phyloP scores from a whole-genome alignment of 2,888 invertebrate species.

The Pimpla rufipes region DNA sequence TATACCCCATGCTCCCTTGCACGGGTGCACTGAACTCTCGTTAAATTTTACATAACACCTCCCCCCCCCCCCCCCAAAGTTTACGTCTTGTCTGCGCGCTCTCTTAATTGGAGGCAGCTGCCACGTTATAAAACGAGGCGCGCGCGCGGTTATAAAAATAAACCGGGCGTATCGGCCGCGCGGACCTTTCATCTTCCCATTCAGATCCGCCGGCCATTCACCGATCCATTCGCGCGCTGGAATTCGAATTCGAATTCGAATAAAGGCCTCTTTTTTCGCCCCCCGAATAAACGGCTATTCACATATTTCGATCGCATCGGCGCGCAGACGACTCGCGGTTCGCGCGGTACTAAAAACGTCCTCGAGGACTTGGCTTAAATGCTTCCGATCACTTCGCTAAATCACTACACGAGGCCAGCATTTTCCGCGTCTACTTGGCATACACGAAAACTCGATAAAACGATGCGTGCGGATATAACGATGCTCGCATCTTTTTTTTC shows the following conservation, averaged over 20 bases:
- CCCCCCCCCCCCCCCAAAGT: too few relatives aligned
- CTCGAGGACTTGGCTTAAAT: constrained; percentile 31
- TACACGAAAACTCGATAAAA: constrained; percentile 14
- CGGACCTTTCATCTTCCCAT: not conserved
- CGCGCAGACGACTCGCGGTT: not conserved
- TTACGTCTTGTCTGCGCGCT: not conserved
- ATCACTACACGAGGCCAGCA: not conserved
- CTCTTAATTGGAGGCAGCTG: not conserved
- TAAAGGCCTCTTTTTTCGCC: constrained; percentile 3
- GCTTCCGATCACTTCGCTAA: constrained; percentile 33
- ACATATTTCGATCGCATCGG: constrained; percentile 11
- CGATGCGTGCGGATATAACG: constrained; percentile 14
- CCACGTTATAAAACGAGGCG: not conserved
- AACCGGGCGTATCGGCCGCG: not conserved
- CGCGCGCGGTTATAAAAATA: not conserved
- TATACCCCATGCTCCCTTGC: not conserved
- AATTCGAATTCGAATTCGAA: constrained; percentile 13
- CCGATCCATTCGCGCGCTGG: not conserved
- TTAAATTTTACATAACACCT: not conserved
- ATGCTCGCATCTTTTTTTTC: constrained; percentile 33
- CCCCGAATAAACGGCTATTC: constrained; percentile 1
- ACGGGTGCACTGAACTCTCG: not conserved
- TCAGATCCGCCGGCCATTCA: not conserved
- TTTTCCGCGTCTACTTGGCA: constrained; percentile 10
- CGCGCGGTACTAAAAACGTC: not conserved